Evolutionary conservation across 2,797 vertebrate species (phyloP).

Genomic region (Chromobotia macracanthus): DNA sequence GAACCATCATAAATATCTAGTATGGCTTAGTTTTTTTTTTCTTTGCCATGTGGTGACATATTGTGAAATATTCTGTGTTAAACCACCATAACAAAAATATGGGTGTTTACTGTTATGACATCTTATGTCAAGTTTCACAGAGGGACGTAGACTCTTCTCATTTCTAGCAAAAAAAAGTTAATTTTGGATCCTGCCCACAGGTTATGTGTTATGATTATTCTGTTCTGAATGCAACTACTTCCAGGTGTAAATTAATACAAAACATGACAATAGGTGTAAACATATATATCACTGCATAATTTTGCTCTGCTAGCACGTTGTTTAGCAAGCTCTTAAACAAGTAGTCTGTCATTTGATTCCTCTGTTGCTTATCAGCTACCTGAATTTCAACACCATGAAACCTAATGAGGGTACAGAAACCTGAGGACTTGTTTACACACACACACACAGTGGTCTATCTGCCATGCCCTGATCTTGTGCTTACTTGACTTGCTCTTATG

Average conservation of each 20-base stretch:
- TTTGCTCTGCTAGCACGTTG: background rate
- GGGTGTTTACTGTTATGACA: too few species aligned
- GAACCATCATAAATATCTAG: background rate
- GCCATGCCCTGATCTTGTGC: slow-evolving; percentile 16
- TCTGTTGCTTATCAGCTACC: slow-evolving; percentile 37
- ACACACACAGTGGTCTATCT: background rate
- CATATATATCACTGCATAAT: slow-evolving; percentile 46
- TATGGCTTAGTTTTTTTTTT: background rate
- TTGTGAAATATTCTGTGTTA: too few species aligned
- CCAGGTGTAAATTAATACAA: background rate
- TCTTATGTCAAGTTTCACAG: too few species aligned
- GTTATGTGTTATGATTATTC: too few species aligned
- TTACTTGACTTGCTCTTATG: slow-evolving; percentile 20
- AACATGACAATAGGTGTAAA: background rate
- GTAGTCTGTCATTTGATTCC: slow-evolving; percentile 38
- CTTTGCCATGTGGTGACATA: background rate
- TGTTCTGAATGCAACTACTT: too few species aligned
- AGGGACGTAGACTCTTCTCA: too few species aligned
- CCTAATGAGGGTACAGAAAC: slow-evolving; percentile 46
- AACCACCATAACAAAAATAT: too few species aligned
- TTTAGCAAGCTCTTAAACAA: slow-evolving; percentile 1
- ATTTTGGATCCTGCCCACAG: too few species aligned
- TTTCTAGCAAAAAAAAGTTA: too few species aligned
- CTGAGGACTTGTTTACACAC: slow-evolving; percentile 33
- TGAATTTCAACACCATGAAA: slow-evolving; percentile 54